Percentiles rank a stretch among this genome's conserved stretches.
Conservation (phyloP, 2,113 vertebrate genomes). For the Pseudorectes ferrugineus region DNA sequence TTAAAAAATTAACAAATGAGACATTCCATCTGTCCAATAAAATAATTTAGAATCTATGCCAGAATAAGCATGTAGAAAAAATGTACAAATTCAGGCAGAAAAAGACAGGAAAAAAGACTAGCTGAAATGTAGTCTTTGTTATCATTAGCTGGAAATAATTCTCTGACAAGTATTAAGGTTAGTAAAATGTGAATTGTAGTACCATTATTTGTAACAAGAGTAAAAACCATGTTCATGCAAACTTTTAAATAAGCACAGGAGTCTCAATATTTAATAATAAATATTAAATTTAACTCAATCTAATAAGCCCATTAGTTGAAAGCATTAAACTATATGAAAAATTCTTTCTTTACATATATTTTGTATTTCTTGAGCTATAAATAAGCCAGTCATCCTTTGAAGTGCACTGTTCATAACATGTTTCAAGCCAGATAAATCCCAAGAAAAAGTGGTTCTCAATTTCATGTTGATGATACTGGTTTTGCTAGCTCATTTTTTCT, state of each 20-base stretch:
- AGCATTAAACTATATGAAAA: not conserved
- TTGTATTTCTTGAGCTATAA: not conserved
- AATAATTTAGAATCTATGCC: not conserved
- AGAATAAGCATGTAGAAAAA: not conserved
- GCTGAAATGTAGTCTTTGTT: not conserved
- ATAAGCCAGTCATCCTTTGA: not conserved
- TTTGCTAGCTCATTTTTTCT: not conserved
- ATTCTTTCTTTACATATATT: not conserved
- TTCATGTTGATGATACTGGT: not conserved
- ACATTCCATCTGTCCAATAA: not conserved
- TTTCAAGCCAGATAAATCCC: not conserved
- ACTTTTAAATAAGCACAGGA: not conserved
- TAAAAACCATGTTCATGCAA: fast-evolving
- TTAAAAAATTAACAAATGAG: not conserved
- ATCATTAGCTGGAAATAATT: not conserved
- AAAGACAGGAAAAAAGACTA: not conserved
- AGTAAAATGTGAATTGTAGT: not conserved
- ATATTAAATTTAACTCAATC: not conserved
- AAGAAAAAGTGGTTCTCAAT: not conserved
- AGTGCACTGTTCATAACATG: not conserved
- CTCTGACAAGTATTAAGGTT: not conserved
- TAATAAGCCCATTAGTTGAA: not conserved
- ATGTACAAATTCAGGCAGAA: not conserved
- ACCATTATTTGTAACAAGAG: not conserved
- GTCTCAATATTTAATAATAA: not conserved